Evolutionary conservation across 64 coral and sea anemone species (phyloP).

Genomic region (Dendronephthya gigantea): DNA sequence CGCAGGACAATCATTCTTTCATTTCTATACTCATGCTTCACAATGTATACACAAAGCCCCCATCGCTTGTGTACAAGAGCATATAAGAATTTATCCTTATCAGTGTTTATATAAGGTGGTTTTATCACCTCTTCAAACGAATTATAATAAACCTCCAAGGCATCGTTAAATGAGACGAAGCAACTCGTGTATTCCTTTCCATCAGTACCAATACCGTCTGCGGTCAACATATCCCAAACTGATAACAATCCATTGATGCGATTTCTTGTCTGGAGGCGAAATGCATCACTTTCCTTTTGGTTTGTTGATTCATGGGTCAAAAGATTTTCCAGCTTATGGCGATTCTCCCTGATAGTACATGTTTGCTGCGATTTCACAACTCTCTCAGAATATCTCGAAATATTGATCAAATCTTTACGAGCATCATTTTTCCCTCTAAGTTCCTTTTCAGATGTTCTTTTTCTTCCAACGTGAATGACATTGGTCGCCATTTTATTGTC

Average conservation of each 20-base stretch:
- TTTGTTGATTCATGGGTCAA: too few species aligned
- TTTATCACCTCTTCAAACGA: constrained; percentile 9
- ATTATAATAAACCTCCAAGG: constrained; percentile 2
- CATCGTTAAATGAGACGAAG: constrained; percentile 18
- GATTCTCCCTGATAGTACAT: too few species aligned
- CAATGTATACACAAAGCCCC: constrained; percentile 28
- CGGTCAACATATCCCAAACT: too few species aligned
- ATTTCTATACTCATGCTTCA: constrained; percentile 6
- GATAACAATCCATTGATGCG: too few species aligned
- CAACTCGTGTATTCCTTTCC: constrained; percentile 19
- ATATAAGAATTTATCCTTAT: constrained; percentile 26
- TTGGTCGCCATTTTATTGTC: neutral
- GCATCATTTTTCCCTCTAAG: neutral
- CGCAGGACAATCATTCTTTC: constrained; percentile 19
- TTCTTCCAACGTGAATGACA: constrained; percentile 1
- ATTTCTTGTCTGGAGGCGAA: too few species aligned
- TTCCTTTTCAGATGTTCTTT: neutral
- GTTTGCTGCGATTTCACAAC: too few species aligned
- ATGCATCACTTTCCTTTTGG: too few species aligned
- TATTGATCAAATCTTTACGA: neutral
- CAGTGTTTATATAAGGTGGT: neutral
- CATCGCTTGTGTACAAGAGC: constrained; percentile 16
- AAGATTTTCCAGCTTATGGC: too few species aligned
- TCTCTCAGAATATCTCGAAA: too few species aligned
- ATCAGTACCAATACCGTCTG: neutral